Evolutionary conservation across 2,888 invertebrate species (phyloP).

Genomic region (Tortrix viridana): DNA sequence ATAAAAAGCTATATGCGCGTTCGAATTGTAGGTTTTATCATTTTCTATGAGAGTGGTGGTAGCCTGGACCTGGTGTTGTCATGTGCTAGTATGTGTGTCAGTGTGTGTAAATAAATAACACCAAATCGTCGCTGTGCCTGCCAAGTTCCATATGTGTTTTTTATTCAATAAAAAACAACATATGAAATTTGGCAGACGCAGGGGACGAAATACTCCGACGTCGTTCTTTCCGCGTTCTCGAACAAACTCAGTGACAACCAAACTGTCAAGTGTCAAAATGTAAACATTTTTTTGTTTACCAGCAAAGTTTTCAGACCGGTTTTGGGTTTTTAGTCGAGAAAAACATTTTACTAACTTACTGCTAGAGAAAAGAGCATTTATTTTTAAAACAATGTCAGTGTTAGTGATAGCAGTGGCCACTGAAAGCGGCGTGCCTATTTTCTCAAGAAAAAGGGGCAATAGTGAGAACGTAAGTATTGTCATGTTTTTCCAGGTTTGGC

Average conservation of each 20-base stretch:
- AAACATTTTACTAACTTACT: neutral
- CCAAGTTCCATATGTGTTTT: no score
- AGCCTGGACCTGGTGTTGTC: no score
- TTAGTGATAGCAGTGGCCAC: slow-evolving; percentile 93
- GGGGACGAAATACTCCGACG: no score
- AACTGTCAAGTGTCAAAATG: neutral
- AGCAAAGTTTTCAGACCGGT: neutral
- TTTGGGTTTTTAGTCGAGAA: neutral
- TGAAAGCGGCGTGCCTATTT: slow-evolving; percentile 94
- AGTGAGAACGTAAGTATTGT: slow-evolving; percentile 86
- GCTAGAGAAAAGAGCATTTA: neutral
- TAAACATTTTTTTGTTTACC: neutral
- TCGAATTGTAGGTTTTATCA: no score
- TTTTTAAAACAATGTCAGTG: slow-evolving; percentile 86
- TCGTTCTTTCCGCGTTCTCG: no score
- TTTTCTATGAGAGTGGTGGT: no score
- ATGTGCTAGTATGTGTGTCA: no score
- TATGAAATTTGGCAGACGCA: no score
- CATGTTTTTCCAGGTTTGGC: neutral
- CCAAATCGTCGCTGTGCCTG: no score
- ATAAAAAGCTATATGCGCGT: no score
- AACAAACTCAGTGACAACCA: neutral
- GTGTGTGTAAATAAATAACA: no score
- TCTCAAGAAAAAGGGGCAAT: slow-evolving; percentile 92
- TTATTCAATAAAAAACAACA: no score